These are phyloP conservation scores for Clanis bilineata DNA, from an alignment of 2,888 invertebrate genomes.

Conservation along the genomic window DNA sequence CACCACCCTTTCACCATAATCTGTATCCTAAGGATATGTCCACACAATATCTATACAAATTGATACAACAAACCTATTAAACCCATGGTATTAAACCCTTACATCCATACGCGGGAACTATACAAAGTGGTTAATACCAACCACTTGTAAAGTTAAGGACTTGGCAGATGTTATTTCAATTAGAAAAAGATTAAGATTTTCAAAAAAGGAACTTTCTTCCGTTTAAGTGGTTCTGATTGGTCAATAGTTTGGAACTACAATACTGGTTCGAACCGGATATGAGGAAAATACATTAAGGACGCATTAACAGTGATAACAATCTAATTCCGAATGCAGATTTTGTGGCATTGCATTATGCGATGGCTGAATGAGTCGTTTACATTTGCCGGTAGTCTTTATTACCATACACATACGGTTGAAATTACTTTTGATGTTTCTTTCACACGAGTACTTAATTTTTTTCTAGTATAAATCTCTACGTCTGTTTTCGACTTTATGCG, in stretches of 20 bases:
- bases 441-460: conserved; percentile 8
- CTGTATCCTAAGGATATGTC: background rate
- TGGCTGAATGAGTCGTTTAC: conserved; percentile 19
- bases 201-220: conserved; percentile 44
- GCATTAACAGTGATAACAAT: conserved; percentile 69
- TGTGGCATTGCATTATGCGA: conserved; percentile 50
- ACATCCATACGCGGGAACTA: conserved; percentile 15
- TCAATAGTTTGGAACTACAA: conserved; percentile 28
- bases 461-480: background rate
- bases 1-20: background rate
- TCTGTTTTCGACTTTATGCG: background rate
- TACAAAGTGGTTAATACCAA: conserved; percentile 40
- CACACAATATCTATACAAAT: background rate
- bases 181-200: conserved; percentile 30
- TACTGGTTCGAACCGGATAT: conserved; percentile 44
- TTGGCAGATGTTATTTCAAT: conserved; percentile 22
- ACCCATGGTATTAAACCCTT: conserved; percentile 30
- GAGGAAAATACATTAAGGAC: conserved; percentile 50
- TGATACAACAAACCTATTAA: conserved; percentile 8
- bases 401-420: background rate
- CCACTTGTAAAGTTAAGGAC: conserved; percentile 24
- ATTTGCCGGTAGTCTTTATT: background rate
- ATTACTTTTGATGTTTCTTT: conserved; percentile 3
- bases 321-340: conserved; percentile 70
- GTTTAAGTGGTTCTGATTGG: conserved; percentile 28